Conservation (phyloP, 2,797 vertebrate genomes). For the Dipus sagitta region DNA sequence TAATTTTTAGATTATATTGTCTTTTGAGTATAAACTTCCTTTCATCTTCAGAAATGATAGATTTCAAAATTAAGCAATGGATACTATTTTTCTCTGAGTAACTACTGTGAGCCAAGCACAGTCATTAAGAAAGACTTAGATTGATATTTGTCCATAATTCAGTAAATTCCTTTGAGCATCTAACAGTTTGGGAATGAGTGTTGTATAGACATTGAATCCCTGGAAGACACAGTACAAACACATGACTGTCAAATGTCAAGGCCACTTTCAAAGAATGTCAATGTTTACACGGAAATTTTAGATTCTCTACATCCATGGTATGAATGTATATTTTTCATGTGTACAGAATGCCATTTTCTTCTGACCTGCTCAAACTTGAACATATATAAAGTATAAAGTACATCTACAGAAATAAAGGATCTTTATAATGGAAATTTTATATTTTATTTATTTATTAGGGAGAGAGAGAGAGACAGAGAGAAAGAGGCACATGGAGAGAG, state of each 20-base stretch:
- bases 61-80: constrained; percentile 30
- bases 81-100: background rate
- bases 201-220: background rate
- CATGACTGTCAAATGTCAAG: background rate
- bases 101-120: background rate
- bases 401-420: background rate
- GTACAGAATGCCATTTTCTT: background rate
- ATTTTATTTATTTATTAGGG: too few relatives aligned
- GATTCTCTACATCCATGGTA: background rate
- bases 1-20: background rate
- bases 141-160: background rate
- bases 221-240: constrained; percentile 17
- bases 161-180: background rate
- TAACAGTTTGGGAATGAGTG: constrained; percentile 5
- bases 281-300: constrained; percentile 22
- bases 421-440: too few relatives aligned
- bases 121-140: background rate
- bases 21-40: background rate
- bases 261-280: constrained; percentile 21
- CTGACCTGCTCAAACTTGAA: background rate
- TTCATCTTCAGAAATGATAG: background rate
- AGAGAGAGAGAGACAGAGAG: too few relatives aligned
- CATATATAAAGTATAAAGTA: background rate
- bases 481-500: too few relatives aligned
- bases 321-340: background rate